phyloP scores from a whole-genome alignment of 2,888 invertebrate genomes.

The Lepidonotus clava region DNA sequence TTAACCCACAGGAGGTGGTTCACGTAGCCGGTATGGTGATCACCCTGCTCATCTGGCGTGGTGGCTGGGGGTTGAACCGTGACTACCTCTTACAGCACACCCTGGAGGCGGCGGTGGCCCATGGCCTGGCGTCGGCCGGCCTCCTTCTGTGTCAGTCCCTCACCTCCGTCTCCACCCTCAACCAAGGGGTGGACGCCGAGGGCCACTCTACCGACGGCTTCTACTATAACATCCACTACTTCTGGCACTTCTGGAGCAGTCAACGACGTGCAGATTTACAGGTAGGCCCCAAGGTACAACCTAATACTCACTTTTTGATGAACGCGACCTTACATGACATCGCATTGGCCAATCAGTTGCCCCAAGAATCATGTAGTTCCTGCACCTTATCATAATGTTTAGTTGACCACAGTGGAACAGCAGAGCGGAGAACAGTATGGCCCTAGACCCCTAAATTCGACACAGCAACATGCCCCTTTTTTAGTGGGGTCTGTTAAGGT shows the following conservation, averaged over 20 bases:
- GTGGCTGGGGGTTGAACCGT: slow-evolving; percentile 50
- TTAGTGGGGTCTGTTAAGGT: no score
- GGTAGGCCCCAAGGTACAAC: no score
- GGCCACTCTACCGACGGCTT: background rate
- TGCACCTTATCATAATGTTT: no score
- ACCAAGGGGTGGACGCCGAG: background rate
- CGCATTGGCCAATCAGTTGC: no score
- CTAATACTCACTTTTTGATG: no score
- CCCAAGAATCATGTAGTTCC: no score
- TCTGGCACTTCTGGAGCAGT: slow-evolving; percentile 25
- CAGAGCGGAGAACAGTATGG: no score
- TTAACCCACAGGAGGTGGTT: background rate
- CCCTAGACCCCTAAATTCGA: no score
- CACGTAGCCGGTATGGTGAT: slow-evolving; percentile 23
- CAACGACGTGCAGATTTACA: background rate
- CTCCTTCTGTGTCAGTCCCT: slow-evolving; percentile 13
- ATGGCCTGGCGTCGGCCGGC: background rate
- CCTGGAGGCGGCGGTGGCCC: background rate
- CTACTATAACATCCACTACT: slow-evolving; percentile 32
- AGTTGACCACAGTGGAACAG: no score
- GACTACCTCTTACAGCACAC: slow-evolving; percentile 43
- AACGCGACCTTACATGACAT: no score
- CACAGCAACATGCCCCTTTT: no score
- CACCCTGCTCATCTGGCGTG: slow-evolving; percentile 41
- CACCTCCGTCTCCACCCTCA: background rate